Conservation (phyloP, 2,113 vertebrate genomes). For the Pseudopodoces humilis region DNA sequence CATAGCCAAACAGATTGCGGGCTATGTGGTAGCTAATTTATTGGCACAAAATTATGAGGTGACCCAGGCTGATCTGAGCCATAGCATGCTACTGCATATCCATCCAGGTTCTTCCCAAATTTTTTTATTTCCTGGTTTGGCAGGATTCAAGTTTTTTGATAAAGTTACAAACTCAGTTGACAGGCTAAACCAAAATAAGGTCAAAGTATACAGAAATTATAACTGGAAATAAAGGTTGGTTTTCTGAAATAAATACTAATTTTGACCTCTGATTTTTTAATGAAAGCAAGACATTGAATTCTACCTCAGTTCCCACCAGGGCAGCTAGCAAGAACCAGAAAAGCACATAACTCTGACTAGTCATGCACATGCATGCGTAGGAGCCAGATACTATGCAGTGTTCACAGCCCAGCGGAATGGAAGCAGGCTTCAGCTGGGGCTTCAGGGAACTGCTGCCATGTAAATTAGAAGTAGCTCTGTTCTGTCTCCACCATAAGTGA, state of each 20-base stretch:
- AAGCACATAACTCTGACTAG: not conserved
- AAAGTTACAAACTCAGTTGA: not conserved
- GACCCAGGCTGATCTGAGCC: not conserved
- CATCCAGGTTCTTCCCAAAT: not conserved
- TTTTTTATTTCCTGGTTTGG: not conserved
- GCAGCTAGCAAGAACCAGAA: not conserved
- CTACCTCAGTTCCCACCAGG: not conserved
- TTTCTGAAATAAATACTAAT: not conserved
- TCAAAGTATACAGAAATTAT: not conserved
- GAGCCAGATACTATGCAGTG: not conserved
- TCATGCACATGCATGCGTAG: fast-evolving
- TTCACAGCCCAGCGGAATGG: not conserved
- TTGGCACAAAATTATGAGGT: not conserved
- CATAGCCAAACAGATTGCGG: not conserved
- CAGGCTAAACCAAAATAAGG: not conserved
- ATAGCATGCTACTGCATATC: not conserved
- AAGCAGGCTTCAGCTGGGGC: not conserved
- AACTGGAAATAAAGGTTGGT: not conserved
- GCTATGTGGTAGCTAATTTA: not conserved
- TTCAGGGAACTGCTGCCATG: not conserved
- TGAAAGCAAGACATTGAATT: not conserved
- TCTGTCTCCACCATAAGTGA: not conserved
- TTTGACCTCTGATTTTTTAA: not conserved
- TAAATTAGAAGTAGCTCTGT: not conserved
- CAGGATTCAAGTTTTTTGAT: not conserved